phyloP scores from a whole-genome alignment of 2,797 vertebrate species.

The Intellagama lesueurii region DNA sequence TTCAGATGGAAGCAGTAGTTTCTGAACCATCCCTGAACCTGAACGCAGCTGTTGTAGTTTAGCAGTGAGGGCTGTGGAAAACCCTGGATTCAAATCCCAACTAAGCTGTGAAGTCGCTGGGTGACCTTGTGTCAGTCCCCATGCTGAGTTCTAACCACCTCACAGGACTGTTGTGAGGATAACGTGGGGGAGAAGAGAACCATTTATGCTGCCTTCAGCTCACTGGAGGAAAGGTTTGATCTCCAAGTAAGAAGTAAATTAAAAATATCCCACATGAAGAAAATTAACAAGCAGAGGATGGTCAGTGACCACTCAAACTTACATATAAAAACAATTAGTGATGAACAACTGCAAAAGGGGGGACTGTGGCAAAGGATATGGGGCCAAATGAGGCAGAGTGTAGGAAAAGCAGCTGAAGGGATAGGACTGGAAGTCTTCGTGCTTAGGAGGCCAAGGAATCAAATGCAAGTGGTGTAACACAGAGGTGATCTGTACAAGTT shows the following conservation, averaged over 20 bases:
- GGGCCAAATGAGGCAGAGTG: background rate
- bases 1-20: constrained; percentile 30
- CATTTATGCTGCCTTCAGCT: too few species aligned
- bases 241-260: too few species aligned
- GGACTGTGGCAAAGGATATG: background rate
- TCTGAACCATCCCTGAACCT: constrained; percentile 50
- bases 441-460: background rate
- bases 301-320: constrained; percentile 36
- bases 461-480: background rate
- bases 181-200: too few species aligned
- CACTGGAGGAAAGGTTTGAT: too few species aligned
- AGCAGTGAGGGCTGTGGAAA: too few species aligned
- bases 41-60: background rate
- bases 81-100: too few species aligned
- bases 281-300: constrained; percentile 64
- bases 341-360: background rate
- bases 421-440: background rate
- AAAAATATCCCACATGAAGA: background rate
- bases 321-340: background rate
- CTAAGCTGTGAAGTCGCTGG: too few species aligned
- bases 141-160: too few species aligned
- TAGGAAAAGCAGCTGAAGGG: background rate
- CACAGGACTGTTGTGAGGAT: too few species aligned
- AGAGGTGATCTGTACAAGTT: background rate
- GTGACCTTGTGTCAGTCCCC: too few species aligned